Evolutionary conservation across 2,888 invertebrate species (phyloP), one percentile per base, ranked within the genome.

Genomic region (Pterostichus madidus): DNA sequence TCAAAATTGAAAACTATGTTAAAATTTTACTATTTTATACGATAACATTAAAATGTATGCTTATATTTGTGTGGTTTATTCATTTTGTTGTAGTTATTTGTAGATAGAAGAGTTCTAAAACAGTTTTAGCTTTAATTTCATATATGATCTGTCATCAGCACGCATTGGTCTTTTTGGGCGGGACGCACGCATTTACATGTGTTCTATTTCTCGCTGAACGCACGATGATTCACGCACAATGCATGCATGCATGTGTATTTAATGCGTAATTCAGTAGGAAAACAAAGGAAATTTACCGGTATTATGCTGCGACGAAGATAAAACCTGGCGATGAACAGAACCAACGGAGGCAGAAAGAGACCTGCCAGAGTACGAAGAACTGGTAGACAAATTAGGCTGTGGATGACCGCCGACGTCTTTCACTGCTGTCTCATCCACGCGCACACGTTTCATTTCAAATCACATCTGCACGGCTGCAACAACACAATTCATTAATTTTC

Each of bases 401-500:
- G 88, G 86, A 85, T 89, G 87, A 86, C 89, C 88, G 86, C 89
- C 89, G 87, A 88, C 88, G 89, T 91, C 89, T 86, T 89, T 89
- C 80, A 87, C 87, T 86, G 89, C 87, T 85, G 86, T 86, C 86
- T 91, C 91, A 89, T 91, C 91, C 88, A 90, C 89, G 86, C 91
- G 90, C 89, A 89, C 89, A 88, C 93, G 93, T 92, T 93, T 93
- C 93, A 93, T 93, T 91, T 92, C 93, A 92, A 92, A 91, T 93
- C 90, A 93, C 92, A 92, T 93, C 90, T 91, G 91, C 90, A 90
- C 90, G 90, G 90, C 92, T 92, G 89, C 31, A 71, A 71, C 56
- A 24, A 17, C 56, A 39, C 5, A 71, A 90, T 91, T 39, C 39
- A 71, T 15, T n/a, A 64, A 64, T 64, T 64, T 64, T 13, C 32